Base-by-base conservation (phyloP, 2,888 invertebrate species). In the Scrobipalpa atriplicella region DNA sequence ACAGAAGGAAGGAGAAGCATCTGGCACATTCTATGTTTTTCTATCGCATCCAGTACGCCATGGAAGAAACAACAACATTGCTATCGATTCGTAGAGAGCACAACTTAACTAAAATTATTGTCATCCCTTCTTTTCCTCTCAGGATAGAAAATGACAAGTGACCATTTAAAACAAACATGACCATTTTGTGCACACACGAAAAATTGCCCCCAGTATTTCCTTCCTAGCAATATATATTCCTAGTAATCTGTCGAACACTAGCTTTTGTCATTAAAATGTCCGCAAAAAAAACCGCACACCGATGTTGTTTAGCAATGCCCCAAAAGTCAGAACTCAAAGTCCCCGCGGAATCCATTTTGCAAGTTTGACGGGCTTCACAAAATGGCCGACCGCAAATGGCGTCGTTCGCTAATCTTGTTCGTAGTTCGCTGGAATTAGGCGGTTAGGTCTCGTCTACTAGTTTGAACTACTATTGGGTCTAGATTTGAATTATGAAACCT, bases 361-460 rank as follows among this genome's bases (percentile, higher is more conserved):
- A 84, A 91, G 84, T 91, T 91, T 90, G 90, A 91, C 89, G 80
- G 86, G 84, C 78, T 70, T 65, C 65, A 69, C 78, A 86, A 88
- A 81, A 87, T 87, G 88, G 87, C 85, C 72, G 75, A 2, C 80
- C 82, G 83, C 83, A 85, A 84, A 86, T 84, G 85, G 84, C 81
- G 71, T 62, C 75, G 75, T 71, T 69, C 74, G 70, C 78, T 89
- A 90, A 90, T 90, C 90, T 84, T 83, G 86, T 90, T 90, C 78
- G 70, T 69, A 79, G 76, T 81, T 29, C 68, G 68, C 69, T 67
- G 62, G 72, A 2, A 62, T 66, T 66, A 52, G 62, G 41, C 43
- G 41, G 39, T 41, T 62, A 19, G 13, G 39, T 38, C 61, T 41
- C 19, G 61, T n/a, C 19, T 11, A 1, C 16, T 19, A 38, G 11